Evolutionary conservation across 1,140 invertebrate species (phyloP).

Genomic region (Eupristina koningsbergeri): DNA sequence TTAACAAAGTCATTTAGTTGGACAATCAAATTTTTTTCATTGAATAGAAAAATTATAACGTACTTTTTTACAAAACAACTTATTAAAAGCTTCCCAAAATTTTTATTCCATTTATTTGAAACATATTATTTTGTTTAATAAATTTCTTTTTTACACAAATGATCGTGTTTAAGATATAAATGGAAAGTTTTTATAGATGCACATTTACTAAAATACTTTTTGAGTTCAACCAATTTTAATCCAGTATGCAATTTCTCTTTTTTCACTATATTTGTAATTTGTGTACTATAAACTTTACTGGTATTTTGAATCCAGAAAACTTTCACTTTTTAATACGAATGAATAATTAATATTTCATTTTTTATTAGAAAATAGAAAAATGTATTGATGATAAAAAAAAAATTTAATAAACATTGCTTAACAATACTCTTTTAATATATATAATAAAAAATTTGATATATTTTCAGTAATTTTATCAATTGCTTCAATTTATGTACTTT

Average conservation of each 20-base stretch:
- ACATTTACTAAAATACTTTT: conserved; percentile 2
- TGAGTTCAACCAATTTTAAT: not conserved
- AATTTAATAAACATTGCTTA: no score
- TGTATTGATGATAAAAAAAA: no score
- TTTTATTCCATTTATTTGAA: not conserved
- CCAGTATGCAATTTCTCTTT: not conserved
- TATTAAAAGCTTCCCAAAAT: not conserved
- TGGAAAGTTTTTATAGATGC: conserved; percentile 3
- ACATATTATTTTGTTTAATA: not conserved
- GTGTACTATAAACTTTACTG: not conserved
- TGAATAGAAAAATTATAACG: no score
- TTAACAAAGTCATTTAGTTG: not conserved
- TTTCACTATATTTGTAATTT: not conserved
- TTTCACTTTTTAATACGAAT: conserved; percentile 6
- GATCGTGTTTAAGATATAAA: not conserved
- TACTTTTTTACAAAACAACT: not conserved
- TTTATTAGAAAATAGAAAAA: not conserved
- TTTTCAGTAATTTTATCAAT: not conserved
- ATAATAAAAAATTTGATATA: not conserved
- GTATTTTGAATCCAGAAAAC: not conserved
- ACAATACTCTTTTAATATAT: not conserved
- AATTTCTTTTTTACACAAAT: not conserved
- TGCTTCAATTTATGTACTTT: not conserved
- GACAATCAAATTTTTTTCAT: no score
- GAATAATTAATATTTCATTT: not conserved